Percentiles rank a stretch among this genome's conserved stretches.
Conservation (phyloP, 2,888 invertebrate genomes). For the Caenorhabditis parvicauda region DNA sequence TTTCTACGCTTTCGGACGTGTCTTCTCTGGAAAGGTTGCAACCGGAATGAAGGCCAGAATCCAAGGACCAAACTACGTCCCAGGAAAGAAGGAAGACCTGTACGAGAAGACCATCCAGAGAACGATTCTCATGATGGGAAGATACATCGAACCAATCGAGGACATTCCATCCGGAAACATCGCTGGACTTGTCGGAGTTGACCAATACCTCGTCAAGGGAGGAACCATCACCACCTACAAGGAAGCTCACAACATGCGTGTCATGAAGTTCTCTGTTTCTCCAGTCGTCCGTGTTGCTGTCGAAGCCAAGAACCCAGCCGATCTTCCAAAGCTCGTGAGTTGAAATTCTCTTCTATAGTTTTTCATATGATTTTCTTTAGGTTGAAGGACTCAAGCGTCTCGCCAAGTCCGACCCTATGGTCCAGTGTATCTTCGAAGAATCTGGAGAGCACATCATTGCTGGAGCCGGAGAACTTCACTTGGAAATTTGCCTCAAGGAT, state of each 20-base stretch:
- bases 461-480: constrained; percentile 97
- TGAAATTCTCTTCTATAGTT: not conserved
- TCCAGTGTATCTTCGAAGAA: constrained; percentile 80
- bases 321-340: constrained; percentile 90
- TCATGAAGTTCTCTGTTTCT: constrained; percentile 99
- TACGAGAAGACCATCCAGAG: constrained; percentile 97
- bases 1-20: constrained; percentile 99
- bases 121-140: constrained; percentile 99
- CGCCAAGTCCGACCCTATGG: constrained; percentile 99
- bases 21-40: constrained; percentile 84
- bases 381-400: constrained; percentile 84
- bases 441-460: constrained; percentile 94
- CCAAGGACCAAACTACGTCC: constrained; percentile 96
- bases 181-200: constrained; percentile 98
- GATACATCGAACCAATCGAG: constrained; percentile 98
- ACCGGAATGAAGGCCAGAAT: constrained; percentile 78
- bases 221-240: constrained; percentile 98
- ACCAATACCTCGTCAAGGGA: constrained; percentile 98
- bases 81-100: constrained; percentile 98
- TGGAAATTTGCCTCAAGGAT: constrained; percentile 90
- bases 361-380: constrained; percentile 15
- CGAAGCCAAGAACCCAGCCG: constrained; percentile 97
- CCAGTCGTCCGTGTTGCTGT: constrained; percentile 99
- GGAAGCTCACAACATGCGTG: constrained; percentile 97
- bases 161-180: constrained; percentile 99